Evolutionary conservation across 2,113 vertebrate genomes (phyloP), one percentile per base, ranked within the genome.

Genomic region (Pteropus alecto): DNA sequence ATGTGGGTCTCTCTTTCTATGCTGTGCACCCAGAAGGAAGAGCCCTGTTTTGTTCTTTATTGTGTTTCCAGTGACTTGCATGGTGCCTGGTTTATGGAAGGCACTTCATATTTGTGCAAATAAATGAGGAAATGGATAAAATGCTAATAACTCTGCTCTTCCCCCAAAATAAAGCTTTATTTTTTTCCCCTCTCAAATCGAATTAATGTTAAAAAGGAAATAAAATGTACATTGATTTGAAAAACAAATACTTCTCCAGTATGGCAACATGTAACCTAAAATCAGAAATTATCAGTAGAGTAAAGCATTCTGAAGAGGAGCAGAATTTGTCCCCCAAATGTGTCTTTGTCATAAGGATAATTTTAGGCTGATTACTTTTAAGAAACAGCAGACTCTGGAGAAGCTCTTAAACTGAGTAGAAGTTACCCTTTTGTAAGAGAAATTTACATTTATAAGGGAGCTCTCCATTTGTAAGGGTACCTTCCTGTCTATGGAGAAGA

Each of bases 131-230:
- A 38, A 78, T 82, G 28, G 24, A 63, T 58, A 73, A 65, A 60
- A 24, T 51, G 7, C 28, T 84, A 61, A n/a, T 26, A 48, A 54
- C 14, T 51, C 26, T 60, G 11, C 2, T 35, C 10, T 6, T 41
- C 26, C 30, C 3, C 30, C 15, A 6, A 51, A 87, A 19, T 58
- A 33, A 60, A 28, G 14, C 35, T 89, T 60, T 46, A 38, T 41
- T 73, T 61, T 73, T 60, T 60, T 56, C 38, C 9, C 1, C 22
- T 46, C 6, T 24, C 12, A 22, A 82, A 68, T 81, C 6, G 12
- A 78, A 67, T 73, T 28, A 73, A 58, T 89, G 7, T 63, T 78
- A 56, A 46, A 93, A 73, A 89, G 6, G 16, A 65, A 78, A 85
- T 35, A 12, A 68, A 84, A 65, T 51, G 51, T 19, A 43, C 5